Percentiles rank a stretch among this genome's conserved stretches.
phyloP scores from a whole-genome alignment of 2,113 vertebrate genomes.

The Bettongia penicillata region DNA sequence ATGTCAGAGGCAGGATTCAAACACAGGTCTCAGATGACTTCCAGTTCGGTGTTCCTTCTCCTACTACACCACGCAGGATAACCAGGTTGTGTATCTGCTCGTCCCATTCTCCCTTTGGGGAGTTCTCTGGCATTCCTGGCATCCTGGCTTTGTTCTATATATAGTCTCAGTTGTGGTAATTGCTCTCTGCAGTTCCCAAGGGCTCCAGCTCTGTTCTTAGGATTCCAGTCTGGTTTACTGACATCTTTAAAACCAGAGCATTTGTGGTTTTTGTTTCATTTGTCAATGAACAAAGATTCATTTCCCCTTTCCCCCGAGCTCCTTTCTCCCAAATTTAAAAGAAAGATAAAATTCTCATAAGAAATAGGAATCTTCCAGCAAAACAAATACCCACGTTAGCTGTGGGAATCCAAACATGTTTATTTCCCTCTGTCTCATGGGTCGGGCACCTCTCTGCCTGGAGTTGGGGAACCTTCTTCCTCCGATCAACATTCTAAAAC shows the following conservation, averaged over 20 bases:
- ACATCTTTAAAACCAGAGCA: background rate
- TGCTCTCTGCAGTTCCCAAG: background rate
- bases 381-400: background rate
- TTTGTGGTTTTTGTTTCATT: background rate
- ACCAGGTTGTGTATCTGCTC: background rate
- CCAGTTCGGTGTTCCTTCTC: too few relatives aligned
- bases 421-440: background rate
- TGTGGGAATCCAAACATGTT: background rate
- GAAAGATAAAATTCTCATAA: background rate
- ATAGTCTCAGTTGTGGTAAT: background rate
- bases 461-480: background rate
- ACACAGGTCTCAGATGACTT: background rate
- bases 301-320: background rate
- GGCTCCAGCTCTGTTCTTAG: background rate
- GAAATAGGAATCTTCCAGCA: background rate
- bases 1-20: background rate
- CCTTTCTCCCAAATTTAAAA: background rate
- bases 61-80: background rate
- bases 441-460: too few relatives aligned
- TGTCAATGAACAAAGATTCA: background rate
- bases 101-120: background rate
- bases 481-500: background rate
- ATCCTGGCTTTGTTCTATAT: background rate
- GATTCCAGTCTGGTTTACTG: background rate
- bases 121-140: background rate